These are phyloP conservation scores for Lanius ludovicianus DNA, from an alignment of 2,113 vertebrate genomes.

Conservation along the genomic window DNA sequence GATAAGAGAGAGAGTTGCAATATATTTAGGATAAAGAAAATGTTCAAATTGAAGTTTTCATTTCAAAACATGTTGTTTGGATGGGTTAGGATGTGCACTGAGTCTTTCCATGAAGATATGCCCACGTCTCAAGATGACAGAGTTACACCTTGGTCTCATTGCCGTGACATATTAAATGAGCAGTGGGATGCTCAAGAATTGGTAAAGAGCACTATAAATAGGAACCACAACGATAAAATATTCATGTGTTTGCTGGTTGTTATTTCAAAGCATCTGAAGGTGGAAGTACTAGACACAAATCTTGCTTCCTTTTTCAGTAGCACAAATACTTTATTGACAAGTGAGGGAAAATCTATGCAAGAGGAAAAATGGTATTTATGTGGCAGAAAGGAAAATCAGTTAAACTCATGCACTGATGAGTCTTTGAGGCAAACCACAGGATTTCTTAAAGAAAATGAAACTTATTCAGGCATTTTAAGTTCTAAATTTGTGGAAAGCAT, in stretches of 20 bases:
- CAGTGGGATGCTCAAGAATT: neutral
- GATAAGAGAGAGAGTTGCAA: neutral
- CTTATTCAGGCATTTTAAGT: neutral
- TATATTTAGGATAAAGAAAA: neutral
- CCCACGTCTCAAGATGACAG: neutral
- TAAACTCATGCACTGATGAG: neutral
- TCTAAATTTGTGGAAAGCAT: neutral
- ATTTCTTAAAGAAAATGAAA: neutral
- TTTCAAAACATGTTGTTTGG: neutral
- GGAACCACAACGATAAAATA: neutral
- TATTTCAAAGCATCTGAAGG: constrained; percentile 11
- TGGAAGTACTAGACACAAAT: neutral
- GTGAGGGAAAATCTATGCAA: neutral
- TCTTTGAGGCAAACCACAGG: neutral
- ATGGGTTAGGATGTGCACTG: neutral
- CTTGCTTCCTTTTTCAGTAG: neutral
- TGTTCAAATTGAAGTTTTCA: neutral
- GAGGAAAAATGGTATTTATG: neutral
- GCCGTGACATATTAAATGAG: neutral
- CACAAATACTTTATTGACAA: neutral
- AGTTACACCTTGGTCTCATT: neutral
- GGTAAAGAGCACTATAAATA: neutral
- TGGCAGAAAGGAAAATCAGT: neutral
- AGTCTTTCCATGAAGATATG: neutral
- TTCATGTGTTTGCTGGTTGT: neutral